Conservation (phyloP, 2,888 invertebrate species). For the Allacma fusca region DNA sequence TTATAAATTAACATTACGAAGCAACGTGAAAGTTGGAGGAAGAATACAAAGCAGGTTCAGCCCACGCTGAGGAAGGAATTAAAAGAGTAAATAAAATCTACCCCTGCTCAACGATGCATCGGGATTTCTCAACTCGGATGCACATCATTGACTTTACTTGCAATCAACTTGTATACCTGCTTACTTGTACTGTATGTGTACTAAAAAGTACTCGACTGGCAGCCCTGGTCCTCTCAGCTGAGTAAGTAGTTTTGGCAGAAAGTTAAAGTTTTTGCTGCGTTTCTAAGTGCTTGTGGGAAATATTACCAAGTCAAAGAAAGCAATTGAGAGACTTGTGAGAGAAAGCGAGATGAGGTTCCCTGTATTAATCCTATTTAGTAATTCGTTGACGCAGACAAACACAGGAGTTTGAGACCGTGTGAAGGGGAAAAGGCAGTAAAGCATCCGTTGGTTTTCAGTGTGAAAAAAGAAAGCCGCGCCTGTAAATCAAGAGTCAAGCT, state of each 20-base stretch:
- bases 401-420: neutral
- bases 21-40: too few relatives aligned
- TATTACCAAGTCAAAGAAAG: neutral
- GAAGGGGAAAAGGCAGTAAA: neutral
- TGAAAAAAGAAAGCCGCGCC: neutral
- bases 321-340: neutral
- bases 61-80: too few relatives aligned
- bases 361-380: constrained; percentile 7
- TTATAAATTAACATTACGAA: too few relatives aligned
- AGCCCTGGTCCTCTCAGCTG: neutral
- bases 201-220: neutral
- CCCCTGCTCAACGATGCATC: neutral
- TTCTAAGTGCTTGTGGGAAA: neutral
- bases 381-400: neutral
- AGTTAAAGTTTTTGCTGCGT: neutral
- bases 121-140: neutral
- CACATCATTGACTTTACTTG: too few relatives aligned
- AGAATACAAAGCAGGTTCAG: neutral
- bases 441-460: neutral
- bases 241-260: neutral
- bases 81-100: neutral
- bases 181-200: neutral
- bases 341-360: neutral
- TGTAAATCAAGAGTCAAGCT: neutral
- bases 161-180: neutral